phyloP scores from a whole-genome alignment of 2,888 invertebrate species.

The Polydrusus pterygomalis region DNA sequence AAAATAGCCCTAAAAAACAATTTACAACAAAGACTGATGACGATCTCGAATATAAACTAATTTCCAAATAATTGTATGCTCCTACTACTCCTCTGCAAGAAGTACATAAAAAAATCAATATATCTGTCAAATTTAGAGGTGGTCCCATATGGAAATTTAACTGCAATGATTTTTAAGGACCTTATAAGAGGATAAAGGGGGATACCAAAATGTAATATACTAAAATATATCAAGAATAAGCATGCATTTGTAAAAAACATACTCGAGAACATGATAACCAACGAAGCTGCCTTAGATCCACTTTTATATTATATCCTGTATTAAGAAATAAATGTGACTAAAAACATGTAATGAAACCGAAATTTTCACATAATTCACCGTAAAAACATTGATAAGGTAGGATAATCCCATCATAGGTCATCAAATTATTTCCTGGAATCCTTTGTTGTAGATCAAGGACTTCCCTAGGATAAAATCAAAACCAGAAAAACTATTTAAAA shows the following conservation, averaged over 20 bases:
- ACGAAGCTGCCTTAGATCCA: not conserved
- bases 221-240: not conserved
- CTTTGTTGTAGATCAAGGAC: conserved; percentile 38
- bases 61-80: not conserved
- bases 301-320: not conserved
- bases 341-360: not conserved
- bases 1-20: conserved; percentile 6
- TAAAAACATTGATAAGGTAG: not conserved
- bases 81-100: not conserved
- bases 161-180: not conserved
- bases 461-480: not conserved
- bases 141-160: conserved; percentile 15
- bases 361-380: not conserved
- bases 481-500: not conserved
- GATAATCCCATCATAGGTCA: conserved; percentile 18
- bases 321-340: not conserved
- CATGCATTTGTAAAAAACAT: not conserved
- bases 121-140: conserved; percentile 16
- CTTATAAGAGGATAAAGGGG: not conserved
- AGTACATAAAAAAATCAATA: conserved; percentile 20
- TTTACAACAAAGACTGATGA: not conserved
- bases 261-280: not conserved
- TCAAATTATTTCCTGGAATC: conserved; percentile 46
- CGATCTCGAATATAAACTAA: not conserved
- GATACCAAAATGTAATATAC: not conserved